phyloP scores from a whole-genome alignment of 1,140 invertebrate species.

The Lordiphosa collinella region DNA sequence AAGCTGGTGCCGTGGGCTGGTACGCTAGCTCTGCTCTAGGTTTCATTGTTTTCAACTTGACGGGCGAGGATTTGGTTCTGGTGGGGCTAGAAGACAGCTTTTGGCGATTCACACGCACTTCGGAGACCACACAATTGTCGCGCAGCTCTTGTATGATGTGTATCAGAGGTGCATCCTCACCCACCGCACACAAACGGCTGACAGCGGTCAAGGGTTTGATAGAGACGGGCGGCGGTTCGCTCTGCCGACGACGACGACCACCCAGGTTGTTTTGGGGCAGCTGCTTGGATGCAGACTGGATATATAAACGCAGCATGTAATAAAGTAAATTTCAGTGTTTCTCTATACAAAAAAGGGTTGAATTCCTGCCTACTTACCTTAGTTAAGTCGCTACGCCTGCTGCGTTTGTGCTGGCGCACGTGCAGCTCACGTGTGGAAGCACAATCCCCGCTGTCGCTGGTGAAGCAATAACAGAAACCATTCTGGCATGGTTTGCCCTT shows the following conservation, averaged over 20 bases:
- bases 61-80: neutral
- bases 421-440: conserved; percentile 62
- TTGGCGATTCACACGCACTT: conserved; percentile 65
- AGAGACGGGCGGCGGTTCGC: conserved; percentile 8
- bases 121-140: conserved; percentile 73
- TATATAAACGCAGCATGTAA: conserved; percentile 1
- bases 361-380: no score
- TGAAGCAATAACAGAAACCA: conserved; percentile 78
- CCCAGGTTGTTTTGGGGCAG: conserved; percentile 30
- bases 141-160: conserved; percentile 75
- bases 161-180: conserved; percentile 64
- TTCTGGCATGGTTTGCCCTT: conserved; percentile 70
- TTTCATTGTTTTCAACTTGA: conserved; percentile 4
- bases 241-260: conserved; percentile 13
- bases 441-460: conserved; percentile 75
- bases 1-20: conserved; percentile 35
- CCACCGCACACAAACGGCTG: conserved; percentile 47
- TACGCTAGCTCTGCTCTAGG: conserved; percentile 25
- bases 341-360: no score
- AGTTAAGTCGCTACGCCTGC: conserved; percentile 48
- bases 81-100: conserved; percentile 26
- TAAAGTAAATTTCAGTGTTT: no score
- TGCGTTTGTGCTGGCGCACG: conserved; percentile 58
- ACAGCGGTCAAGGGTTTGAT: conserved; percentile 48
- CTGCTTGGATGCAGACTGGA: conserved; percentile 15